A percentile compares a stretch with the other conserved stretches of the same genome.
Evolutionary conservation across 37 sponge, comb jelly and placozoan genomes (phyloP).

Genomic region (Lycopodina hypogea): DNA sequence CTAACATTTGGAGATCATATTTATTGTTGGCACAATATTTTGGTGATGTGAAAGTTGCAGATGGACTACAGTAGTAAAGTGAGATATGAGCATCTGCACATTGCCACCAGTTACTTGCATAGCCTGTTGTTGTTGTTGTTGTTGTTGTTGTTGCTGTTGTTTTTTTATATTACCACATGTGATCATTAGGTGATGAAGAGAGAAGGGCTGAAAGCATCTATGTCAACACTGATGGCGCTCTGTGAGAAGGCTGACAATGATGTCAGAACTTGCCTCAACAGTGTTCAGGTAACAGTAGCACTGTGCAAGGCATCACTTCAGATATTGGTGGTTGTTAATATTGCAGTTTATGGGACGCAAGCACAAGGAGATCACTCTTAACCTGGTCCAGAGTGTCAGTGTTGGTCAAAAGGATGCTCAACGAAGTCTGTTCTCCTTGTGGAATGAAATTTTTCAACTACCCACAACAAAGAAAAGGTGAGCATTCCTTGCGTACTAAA

Average conservation of each 20-base stretch:
- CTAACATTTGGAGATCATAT: no score
- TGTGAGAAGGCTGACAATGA: conserved; percentile 96
- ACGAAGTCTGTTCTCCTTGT: conserved; percentile 85
- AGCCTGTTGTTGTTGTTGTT: background rate
- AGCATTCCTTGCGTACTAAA: no score
- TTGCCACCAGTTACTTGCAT: no score
- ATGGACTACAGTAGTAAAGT: no score
- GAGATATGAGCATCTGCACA: no score
- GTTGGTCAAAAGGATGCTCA: conserved; percentile 94
- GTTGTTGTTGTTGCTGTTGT: background rate
- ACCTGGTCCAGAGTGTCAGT: conserved; percentile 52
- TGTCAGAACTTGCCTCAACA: conserved; percentile 84
- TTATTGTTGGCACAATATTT: no score
- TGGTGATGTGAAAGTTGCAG: no score
- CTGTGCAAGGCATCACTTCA: background rate
- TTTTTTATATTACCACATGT: background rate
- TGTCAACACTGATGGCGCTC: conserved; percentile 83
- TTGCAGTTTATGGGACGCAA: conserved; percentile 74
- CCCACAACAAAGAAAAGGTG: conserved; percentile 64
- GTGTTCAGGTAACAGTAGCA: conserved; percentile 10
- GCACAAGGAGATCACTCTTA: conserved; percentile 63
- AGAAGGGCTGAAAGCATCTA: conserved; percentile 73
- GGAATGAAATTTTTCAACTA: conserved; percentile 92
- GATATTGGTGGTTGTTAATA: background rate
- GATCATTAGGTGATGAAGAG: conserved; percentile 45